A percentile compares a stretch with the other conserved stretches of the same genome.
These are phyloP conservation scores for Oscheius myriophilus DNA, from an alignment of 2,888 invertebrate genomes.

Conservation along the genomic window DNA sequence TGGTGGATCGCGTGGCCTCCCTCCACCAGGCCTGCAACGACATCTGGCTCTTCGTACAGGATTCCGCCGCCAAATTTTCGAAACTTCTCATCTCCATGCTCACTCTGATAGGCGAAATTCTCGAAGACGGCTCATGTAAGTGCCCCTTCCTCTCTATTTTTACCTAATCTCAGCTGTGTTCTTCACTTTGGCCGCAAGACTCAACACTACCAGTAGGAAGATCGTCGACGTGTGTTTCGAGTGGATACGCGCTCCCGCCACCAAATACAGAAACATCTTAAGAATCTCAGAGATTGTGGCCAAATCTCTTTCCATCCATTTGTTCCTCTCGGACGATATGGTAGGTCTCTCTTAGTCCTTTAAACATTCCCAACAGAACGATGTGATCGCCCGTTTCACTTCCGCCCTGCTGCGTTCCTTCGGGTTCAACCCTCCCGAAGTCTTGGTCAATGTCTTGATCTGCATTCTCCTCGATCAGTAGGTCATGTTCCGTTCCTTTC, in stretches of 20 bases:
- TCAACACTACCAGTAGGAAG: neutral
- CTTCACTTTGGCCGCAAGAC: neutral
- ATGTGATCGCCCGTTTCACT: constrained; percentile 20
- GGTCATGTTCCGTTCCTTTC: neutral
- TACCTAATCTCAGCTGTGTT: constrained; percentile 14
- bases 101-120: constrained; percentile 24
- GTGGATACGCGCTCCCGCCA: constrained; percentile 25
- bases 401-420: constrained; percentile 15
- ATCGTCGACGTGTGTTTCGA: constrained; percentile 32
- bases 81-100: constrained; percentile 32
- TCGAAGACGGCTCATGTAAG: constrained; percentile 27
- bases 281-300: constrained; percentile 24
- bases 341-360: neutral
- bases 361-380: constrained; percentile 10
- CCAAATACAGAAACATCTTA: constrained; percentile 18
- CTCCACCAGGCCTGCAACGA: constrained; percentile 30
- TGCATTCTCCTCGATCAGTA: constrained; percentile 29
- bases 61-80: constrained; percentile 43
- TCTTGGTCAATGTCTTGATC: constrained; percentile 16
- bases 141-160: neutral
- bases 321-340: constrained; percentile 16
- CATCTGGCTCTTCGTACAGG: constrained; percentile 48
- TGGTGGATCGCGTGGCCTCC: constrained; percentile 25
- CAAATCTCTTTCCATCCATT: constrained; percentile 31
- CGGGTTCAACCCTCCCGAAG: neutral